Base-by-base conservation (phyloP, 2,797 vertebrate genomes). In the Emys orbicularis region DNA sequence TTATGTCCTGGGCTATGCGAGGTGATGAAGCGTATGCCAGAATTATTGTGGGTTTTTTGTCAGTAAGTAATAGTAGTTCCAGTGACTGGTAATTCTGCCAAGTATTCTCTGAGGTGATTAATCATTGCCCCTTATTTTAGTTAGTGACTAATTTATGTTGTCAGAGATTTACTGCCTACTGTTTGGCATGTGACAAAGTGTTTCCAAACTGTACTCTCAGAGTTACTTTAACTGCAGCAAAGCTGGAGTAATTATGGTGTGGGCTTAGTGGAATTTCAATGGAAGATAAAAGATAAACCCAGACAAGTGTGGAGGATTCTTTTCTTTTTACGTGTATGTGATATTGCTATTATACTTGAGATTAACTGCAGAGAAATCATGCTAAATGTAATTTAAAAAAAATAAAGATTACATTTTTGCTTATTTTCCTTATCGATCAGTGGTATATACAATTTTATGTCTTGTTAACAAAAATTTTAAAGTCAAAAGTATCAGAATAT, bases 141-240 rank as follows among this genome's bases (percentile, higher is more conserved):
- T 96, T 95, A 96, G 83, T 93, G 88, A 97, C 92, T 98, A 97
- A 97, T 98, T 97, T 97, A 87, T 79, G 94, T 93, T 97, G 93
- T 97, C 95, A 96, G 89, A 96, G 89, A 97, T 94, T 96, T 95
- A 95, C 81, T 92, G 80, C 89, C 83, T 84, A 11, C 88, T 92
- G 59, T 91, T 96, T 97, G 88, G 84, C 92, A 95, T 86, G 82
- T 97, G 97, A 97, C 96, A 97, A 93, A 97, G 83, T 90, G 92
- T 96, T 97, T 93, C 96, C 82, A 95, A 97, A 93, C 86, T 95
- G 84, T 95, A 95, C 52, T 84, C 79, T 85, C 49, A 29, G 34
- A 95, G 34, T 89, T 94, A 83, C 82, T 95, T 95, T 87, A 93
- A 76, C 77, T 94, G 50, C 3, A 5, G 50, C 8, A 27, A 88